Conservation (phyloP, 2,797 vertebrate genomes). For the Myiotriccus ornatus region DNA sequence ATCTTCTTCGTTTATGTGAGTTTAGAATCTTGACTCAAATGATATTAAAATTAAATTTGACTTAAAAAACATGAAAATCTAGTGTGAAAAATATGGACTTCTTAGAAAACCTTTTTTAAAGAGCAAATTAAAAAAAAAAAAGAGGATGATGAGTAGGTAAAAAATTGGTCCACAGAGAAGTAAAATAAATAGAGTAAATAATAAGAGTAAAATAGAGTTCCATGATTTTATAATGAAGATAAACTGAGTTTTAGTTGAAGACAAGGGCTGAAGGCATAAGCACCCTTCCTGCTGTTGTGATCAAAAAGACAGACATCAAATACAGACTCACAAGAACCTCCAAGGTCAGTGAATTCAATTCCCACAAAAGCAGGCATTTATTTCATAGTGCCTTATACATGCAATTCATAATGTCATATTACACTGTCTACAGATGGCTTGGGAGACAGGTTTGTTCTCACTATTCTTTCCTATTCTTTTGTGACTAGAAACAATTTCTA, state of each 20-base stretch:
- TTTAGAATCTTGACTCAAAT: neutral
- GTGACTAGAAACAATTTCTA: neutral
- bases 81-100: neutral
- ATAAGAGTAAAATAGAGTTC: neutral
- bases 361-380: slow-evolving; percentile 1
- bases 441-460: neutral
- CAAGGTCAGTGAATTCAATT: slow-evolving; percentile 20
- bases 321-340: neutral
- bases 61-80: neutral
- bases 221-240: neutral
- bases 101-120: neutral
- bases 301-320: neutral
- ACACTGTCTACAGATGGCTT: neutral
- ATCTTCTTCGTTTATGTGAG: neutral
- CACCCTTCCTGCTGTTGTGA: neutral
- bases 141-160: neutral
- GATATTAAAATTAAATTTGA: neutral
- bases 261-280: neutral
- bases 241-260: neutral
- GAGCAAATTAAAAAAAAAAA: neutral
- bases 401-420: neutral
- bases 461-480: neutral
- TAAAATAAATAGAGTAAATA: neutral
- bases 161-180: neutral
- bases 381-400: neutral